phyloP scores from a whole-genome alignment of 2,888 invertebrate species.

The Orthosia cruda region DNA sequence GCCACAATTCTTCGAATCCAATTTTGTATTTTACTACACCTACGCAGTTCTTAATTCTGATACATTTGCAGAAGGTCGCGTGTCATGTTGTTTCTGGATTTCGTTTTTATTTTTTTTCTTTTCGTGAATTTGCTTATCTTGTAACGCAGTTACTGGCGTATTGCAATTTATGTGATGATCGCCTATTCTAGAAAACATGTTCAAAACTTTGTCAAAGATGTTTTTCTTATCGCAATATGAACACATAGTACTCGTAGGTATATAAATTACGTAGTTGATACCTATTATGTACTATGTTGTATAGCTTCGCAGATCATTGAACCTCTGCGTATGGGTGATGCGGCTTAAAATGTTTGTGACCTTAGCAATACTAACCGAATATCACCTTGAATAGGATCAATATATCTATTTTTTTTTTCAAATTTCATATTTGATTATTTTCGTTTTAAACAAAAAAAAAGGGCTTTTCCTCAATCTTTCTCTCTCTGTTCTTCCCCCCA shows the following conservation, averaged over 20 bases:
- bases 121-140: slow-evolving; percentile 31
- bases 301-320: slow-evolving; percentile 77
- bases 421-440: slow-evolving; percentile 4
- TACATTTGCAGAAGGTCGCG: slow-evolving; percentile 80
- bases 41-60: slow-evolving; percentile 83
- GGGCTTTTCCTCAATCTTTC: slow-evolving; percentile 82
- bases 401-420: slow-evolving; percentile 13
- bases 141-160: slow-evolving; percentile 12
- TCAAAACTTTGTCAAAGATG: background rate
- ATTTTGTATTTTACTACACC: slow-evolving; percentile 87
- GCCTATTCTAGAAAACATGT: slow-evolving; percentile 16
- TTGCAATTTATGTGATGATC: background rate
- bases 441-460: slow-evolving; percentile 1
- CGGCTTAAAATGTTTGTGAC: slow-evolving; percentile 72
- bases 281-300: slow-evolving; percentile 42
- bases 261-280: slow-evolving; percentile 38
- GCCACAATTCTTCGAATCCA: slow-evolving; percentile 85
- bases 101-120: slow-evolving; percentile 48
- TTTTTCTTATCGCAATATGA: slow-evolving; percentile 31
- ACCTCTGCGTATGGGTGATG: slow-evolving; percentile 74
- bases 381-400: slow-evolving; percentile 49
- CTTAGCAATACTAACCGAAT: slow-evolving; percentile 68
- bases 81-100: slow-evolving; percentile 66
- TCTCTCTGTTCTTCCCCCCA: slow-evolving; percentile 74
- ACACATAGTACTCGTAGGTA: slow-evolving; percentile 40